Base-by-base conservation (phyloP, 2,888 invertebrate species). In the Melanophora roralis region DNA sequence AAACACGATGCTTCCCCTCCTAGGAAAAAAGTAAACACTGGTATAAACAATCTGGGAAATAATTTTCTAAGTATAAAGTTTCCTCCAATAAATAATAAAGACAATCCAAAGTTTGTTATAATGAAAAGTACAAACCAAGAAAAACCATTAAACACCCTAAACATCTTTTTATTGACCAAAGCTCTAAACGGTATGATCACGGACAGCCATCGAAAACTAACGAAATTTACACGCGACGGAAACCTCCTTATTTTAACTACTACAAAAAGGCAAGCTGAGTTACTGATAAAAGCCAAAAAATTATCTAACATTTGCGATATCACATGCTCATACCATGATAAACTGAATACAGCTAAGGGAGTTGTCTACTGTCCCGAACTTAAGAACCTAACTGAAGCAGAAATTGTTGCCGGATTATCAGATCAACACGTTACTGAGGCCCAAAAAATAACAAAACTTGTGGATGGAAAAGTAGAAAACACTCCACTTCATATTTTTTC, bases 331-430 rank as follows among this genome's bases (percentile, higher is more conserved):
- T 43, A 32, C 12, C 53, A 45, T 32, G 32, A 55, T n/a, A 68
- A 40, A 1, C 21, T 78, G 34, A 47, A 78, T 11, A 74, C 69
- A n/a, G 62, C 64, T 12, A 78, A 78, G 69, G 69, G 74, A 16
- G 27, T 27, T 27, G 6, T 27, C 27, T 27, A 27, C 27, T 27
- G 69, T 21, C 68, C 60, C 5, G 59, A 64, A 45, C 23, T 74
- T 12, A 65, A 47, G 16, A 64, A 74, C n/a, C 16, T 77, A 2
- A 27, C 59, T 12, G 62, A 59, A 40, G 4, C 34, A 16, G 69
- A 69, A 47, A 62, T 76, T 14, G 14, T 38, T 16, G 16, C 7
- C 1, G 60, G 78, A 11, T 36, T 67, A 14, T 34, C 40, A 1
- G 67, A 62, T 9, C 62, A 71, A 38, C n/a, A 64, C 9, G 71